Percentiles rank a stretch among this genome's conserved stretches.
Evolutionary conservation across 2,113 vertebrate genomes (phyloP).

Genomic region (Equus przewalskii): DNA sequence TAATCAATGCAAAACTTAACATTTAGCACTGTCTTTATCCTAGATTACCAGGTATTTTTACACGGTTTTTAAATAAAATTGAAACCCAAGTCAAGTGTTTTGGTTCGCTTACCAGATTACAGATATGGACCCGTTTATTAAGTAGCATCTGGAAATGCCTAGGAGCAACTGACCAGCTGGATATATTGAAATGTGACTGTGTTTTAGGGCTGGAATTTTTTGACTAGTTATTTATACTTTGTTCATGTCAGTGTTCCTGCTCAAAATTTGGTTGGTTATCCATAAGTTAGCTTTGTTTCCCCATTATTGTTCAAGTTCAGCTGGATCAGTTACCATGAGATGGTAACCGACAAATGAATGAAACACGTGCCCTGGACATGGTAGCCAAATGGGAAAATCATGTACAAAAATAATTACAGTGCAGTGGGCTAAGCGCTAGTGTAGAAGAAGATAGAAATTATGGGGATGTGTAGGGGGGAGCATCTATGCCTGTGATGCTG

Average conservation of each 20-base stretch:
- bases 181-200: neutral
- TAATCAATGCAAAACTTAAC: neutral
- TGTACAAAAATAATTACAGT: neutral
- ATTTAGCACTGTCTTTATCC: neutral
- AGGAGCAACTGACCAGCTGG: neutral
- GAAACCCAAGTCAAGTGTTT: neutral
- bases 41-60: constrained; percentile 16
- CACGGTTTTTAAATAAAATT: constrained; percentile 19
- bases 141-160: neutral
- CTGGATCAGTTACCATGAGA: neutral
- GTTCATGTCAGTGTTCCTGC: neutral
- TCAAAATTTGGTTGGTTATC: neutral
- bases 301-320: neutral
- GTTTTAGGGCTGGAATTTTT: neutral
- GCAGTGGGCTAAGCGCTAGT: neutral
- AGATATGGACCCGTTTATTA: neutral
- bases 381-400: neutral
- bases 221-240: neutral
- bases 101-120: neutral
- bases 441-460: neutral
- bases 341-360: neutral
- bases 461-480: neutral
- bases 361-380: neutral
- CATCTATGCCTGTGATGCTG: neutral
- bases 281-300: neutral